A percentile compares a stretch with the other conserved stretches of the same genome.
Evolutionary conservation across 2,113 vertebrate genomes (phyloP).

Genomic region (Rhombomys opimus): DNA sequence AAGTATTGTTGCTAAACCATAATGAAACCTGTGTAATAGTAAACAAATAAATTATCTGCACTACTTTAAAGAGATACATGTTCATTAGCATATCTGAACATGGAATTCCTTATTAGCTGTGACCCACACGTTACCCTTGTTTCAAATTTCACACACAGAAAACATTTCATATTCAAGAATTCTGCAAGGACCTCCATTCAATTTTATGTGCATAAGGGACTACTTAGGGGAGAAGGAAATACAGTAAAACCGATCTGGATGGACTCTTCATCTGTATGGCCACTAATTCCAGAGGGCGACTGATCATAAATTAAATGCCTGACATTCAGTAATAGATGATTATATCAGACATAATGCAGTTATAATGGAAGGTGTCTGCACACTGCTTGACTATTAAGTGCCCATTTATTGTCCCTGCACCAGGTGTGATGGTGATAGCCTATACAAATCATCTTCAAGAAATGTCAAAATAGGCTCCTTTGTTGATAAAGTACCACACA

Average conservation of each 20-base stretch:
- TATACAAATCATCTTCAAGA: constrained; percentile 88
- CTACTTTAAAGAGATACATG: background rate
- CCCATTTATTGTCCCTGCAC: constrained; percentile 89
- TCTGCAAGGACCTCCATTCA: constrained; percentile 73
- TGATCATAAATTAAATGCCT: constrained; percentile 90
- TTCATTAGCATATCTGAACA: constrained; percentile 35
- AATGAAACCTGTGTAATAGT: background rate
- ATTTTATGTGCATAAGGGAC: constrained; percentile 78
- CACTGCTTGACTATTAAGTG: constrained; percentile 94
- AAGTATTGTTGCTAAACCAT: background rate
- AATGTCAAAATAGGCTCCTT: constrained; percentile 87
- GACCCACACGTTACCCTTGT: constrained; percentile 69
- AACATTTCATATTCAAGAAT: constrained; percentile 63
- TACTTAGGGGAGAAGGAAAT: constrained; percentile 77
- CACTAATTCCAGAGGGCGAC: constrained; percentile 87
- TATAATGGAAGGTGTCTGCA: constrained; percentile 92
- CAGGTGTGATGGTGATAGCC: constrained; percentile 91
- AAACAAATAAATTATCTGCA: background rate
- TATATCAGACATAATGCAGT: constrained; percentile 94
- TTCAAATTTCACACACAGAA: constrained; percentile 77
- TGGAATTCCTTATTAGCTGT: constrained; percentile 54
- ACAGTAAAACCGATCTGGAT: constrained; percentile 86
- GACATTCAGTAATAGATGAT: constrained; percentile 92
- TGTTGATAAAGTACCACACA: constrained; percentile 86
- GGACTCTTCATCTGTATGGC: constrained; percentile 85